Percentiles rank a stretch among this genome's conserved stretches.
These are phyloP conservation scores for Todus mexicanus DNA, from an alignment of 2,797 vertebrate genomes.

Conservation along the genomic window DNA sequence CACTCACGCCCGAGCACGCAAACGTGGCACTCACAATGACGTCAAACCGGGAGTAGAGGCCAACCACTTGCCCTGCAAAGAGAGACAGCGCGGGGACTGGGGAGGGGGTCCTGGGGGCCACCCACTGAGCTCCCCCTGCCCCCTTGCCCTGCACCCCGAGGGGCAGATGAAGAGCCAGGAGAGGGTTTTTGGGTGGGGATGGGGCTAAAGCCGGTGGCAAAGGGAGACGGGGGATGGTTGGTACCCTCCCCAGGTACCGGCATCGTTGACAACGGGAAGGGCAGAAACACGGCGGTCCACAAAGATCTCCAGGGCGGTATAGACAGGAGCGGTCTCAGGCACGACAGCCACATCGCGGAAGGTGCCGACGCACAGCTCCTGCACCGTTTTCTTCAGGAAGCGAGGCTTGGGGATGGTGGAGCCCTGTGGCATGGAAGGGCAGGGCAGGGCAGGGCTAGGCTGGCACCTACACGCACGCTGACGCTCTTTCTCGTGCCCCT, in stretches of 20 bases:
- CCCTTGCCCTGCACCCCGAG: background rate
- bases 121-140: background rate
- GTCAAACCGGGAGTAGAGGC: constrained; percentile 93
- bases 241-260: constrained; percentile 71
- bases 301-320: constrained; percentile 87
- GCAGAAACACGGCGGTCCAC: constrained; percentile 91
- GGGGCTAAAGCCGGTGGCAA: background rate
- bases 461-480: background rate
- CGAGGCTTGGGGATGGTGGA: constrained; percentile 80
- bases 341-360: constrained; percentile 89
- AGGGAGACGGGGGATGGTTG: accelerated
- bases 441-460: background rate
- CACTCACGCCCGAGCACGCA: accelerated
- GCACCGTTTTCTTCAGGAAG: constrained; percentile 81
- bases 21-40: constrained; percentile 87
- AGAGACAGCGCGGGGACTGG: background rate
- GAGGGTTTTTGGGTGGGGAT: background rate
- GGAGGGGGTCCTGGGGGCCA: background rate
- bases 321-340: constrained; percentile 79
- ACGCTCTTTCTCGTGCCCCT: background rate
- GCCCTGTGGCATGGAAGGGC: constrained; percentile 62
- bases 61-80: constrained; percentile 86
- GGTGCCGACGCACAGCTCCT: constrained; percentile 88
- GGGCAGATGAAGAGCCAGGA: background rate
- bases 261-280: constrained; percentile 85